These are phyloP conservation scores for Darevskia mixta DNA, from an alignment of 2,797 vertebrate genomes.

Conservation along the genomic window DNA sequence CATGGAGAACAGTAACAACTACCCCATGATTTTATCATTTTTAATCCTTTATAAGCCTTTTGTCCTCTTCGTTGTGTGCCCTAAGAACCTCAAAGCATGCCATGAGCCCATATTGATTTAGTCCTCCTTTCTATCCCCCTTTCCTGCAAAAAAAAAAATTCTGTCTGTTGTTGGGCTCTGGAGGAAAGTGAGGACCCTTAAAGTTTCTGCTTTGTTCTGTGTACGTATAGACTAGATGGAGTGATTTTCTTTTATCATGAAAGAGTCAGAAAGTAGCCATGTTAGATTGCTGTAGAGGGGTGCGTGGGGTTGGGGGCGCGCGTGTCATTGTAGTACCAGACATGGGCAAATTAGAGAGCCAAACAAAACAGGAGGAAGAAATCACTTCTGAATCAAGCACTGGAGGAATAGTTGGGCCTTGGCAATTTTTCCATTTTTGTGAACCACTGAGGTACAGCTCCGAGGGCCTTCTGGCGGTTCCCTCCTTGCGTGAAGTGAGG, in stretches of 20 bases:
- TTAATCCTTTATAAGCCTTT: background rate
- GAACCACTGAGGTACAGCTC: background rate
- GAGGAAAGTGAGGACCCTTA: background rate
- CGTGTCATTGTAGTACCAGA: background rate
- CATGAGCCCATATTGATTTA: background rate
- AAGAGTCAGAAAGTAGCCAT: background rate
- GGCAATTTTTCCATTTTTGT: background rate
- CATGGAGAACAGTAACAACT: background rate
- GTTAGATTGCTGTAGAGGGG: background rate
- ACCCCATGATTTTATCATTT: too few relatives aligned
- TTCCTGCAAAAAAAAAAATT: too few relatives aligned
- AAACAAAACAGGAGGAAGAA: background rate
- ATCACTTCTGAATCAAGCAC: background rate
- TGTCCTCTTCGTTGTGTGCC: background rate
- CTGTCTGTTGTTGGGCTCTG: background rate
- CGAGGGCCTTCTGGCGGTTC: too few relatives aligned
- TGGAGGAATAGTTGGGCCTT: background rate
- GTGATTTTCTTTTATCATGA: background rate
- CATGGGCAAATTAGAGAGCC: background rate
- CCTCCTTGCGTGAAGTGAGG: too few relatives aligned
- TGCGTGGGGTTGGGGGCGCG: background rate
- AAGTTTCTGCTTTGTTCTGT: background rate
- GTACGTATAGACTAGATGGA: background rate
- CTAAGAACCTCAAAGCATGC: background rate
- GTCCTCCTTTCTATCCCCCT: background rate